A percentile compares a stretch with the other conserved stretches of the same genome.
phyloP scores from a whole-genome alignment of 2,797 vertebrate species.

The Lophius americanus region DNA sequence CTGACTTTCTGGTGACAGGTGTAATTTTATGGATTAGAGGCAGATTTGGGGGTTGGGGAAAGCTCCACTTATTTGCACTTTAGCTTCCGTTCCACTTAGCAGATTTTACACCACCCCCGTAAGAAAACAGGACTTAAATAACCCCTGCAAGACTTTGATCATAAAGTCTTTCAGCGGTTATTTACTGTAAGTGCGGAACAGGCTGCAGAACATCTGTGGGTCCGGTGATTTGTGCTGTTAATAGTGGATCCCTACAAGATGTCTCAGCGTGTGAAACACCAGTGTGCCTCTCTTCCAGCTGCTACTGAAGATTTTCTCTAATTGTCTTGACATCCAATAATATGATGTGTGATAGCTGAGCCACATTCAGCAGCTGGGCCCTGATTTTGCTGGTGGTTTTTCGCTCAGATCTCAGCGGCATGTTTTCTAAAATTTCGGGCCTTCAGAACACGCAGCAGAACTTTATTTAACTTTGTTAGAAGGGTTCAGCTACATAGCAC shows the following conservation, averaged over 20 bases:
- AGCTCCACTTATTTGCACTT: slow-evolving; percentile 67
- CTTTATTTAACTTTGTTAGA: slow-evolving; percentile 33
- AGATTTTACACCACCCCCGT: slow-evolving; percentile 43
- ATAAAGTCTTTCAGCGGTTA: slow-evolving; percentile 41
- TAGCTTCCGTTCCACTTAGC: slow-evolving; percentile 59
- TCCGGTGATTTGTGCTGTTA: slow-evolving; percentile 36
- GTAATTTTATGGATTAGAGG: slow-evolving; percentile 86
- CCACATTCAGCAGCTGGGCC: slow-evolving; percentile 1
- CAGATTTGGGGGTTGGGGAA: slow-evolving; percentile 60
- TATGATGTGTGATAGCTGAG: slow-evolving; percentile 6
- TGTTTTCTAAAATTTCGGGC: background rate
- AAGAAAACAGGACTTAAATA: slow-evolving; percentile 58
- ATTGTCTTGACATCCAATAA: slow-evolving; percentile 1
- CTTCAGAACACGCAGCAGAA: background rate
- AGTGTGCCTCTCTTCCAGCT: slow-evolving; percentile 11
- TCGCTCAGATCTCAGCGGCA: slow-evolving; percentile 16
- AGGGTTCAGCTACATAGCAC: slow-evolving; percentile 1
- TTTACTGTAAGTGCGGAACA: slow-evolving; percentile 41
- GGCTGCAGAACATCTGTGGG: slow-evolving; percentile 27
- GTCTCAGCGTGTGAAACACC: slow-evolving; percentile 14
- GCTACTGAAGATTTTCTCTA: slow-evolving; percentile 25
- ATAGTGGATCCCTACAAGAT: slow-evolving; percentile 29
- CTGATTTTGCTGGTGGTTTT: background rate
- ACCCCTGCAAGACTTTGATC: slow-evolving; percentile 56
- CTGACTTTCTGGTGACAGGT: slow-evolving; percentile 86